Conservation (phyloP, 1,140 invertebrate species). For the Nephila pilipes region DNA sequence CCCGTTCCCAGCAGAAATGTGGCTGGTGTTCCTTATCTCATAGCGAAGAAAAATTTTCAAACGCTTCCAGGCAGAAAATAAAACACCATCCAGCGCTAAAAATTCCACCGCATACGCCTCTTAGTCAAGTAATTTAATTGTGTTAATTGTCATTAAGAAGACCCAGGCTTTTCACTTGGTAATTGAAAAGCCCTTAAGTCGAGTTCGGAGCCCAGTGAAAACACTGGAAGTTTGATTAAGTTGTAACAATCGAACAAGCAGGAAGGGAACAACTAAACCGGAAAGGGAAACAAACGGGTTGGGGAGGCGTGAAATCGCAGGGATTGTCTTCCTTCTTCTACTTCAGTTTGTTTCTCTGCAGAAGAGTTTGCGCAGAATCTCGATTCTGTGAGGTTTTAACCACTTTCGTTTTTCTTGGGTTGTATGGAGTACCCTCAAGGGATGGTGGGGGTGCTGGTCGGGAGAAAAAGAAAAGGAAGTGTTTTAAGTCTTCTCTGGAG, state of each 20-base stretch:
- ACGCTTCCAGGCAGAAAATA: constrained; percentile 3
- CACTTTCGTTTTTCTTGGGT: not conserved
- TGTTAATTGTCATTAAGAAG: constrained; percentile 63
- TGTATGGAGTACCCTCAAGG: not conserved
- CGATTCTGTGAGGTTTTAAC: not conserved
- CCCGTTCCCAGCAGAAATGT: not conserved
- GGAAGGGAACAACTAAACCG: constrained; percentile 64
- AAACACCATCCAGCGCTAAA: constrained; percentile 38
- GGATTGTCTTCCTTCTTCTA: constrained; percentile 10
- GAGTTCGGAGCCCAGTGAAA: constrained; percentile 38
- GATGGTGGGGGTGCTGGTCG: not conserved
- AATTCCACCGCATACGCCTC: constrained; percentile 13
- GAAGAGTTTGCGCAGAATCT: not conserved
- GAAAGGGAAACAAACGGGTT: constrained; percentile 55
- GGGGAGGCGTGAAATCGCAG: constrained; percentile 58
- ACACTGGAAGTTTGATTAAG: constrained; percentile 67
- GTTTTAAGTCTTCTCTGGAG: not conserved
- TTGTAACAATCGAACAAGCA: constrained; percentile 52
- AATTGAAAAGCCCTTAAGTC: constrained; percentile 68
- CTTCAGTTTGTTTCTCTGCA: not conserved
- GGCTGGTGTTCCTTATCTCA: not conserved
- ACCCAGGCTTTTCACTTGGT: not conserved
- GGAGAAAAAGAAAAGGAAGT: not conserved
- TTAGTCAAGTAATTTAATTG: constrained; percentile 48
- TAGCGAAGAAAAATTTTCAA: constrained; percentile 18